Base-by-base conservation (phyloP, 2,797 vertebrate genomes). In the Myoxocephalus aenaeus region DNA sequence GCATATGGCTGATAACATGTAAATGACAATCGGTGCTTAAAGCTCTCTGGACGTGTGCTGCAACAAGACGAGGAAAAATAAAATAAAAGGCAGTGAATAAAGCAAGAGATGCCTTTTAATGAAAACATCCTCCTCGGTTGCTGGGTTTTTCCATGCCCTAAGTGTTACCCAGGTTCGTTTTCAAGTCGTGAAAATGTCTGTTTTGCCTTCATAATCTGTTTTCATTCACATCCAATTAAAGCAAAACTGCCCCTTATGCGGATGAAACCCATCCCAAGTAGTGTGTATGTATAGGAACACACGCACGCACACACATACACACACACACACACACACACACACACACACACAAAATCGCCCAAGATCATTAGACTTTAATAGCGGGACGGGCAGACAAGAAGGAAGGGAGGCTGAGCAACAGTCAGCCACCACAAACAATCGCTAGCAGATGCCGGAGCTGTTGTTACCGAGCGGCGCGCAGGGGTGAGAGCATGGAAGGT, bases 1-100 rank as follows among this genome's bases (percentile, higher is more conserved):
- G 96, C 96, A 97, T 96, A 97, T 96, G 95, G 96, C 94, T 94
- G 92, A 94, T 90, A 94, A 93, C 94, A 96, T 86, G 77, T 79
- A 90, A 92, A 71, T 93, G 93, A 96, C 92, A 95, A 93, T 91
- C 91, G 89, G 85, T 90, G 75, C 81, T 90, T 93, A 85, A 92
- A 91, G 83, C 71, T 81, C 72, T 76, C 50, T 75, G 93, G 91
- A 92, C 91, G 90, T 96, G 93, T 92, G 95, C 94, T 93, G 93
- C 90, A 93, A 94, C 92, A 90, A 94, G 91, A 91, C 94, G 6
- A 90, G 94, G 87, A 89, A 93, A 40, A 62, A 89, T 90, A 93
- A 78, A 75, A 20, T 11, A 27, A 67, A 38, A 54, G 51, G 22
- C 2, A 2, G 3, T 32, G 8, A 32, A 42, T 6, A n/a, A 71